These are phyloP conservation scores for Eupithecia inturbata DNA, from an alignment of 2,888 invertebrate species.

Conservation along the genomic window DNA sequence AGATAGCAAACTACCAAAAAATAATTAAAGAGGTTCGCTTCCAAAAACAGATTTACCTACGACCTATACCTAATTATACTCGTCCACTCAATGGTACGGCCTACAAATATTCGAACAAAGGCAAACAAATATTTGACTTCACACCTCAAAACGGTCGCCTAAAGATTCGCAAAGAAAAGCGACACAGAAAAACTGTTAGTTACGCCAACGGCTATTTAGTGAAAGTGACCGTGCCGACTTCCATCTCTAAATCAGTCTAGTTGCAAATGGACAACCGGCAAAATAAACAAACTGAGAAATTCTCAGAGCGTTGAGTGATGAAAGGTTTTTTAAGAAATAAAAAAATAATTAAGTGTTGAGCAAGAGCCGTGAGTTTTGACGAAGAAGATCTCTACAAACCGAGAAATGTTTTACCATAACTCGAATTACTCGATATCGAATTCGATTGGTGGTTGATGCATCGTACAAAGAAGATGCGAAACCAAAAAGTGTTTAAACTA, in stretches of 20 bases:
- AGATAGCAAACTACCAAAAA: background rate
- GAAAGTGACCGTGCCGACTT: slow-evolving; percentile 59
- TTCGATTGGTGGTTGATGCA: background rate
- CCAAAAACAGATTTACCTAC: background rate
- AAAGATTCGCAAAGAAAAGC: slow-evolving; percentile 63
- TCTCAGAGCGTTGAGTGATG: slow-evolving; percentile 30
- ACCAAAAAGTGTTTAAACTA: background rate
- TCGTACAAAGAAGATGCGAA: background rate
- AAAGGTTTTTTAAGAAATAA: slow-evolving; percentile 18
- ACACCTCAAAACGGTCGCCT: slow-evolving; percentile 34
- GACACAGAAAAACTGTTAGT: slow-evolving; percentile 67
- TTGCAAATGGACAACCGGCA: slow-evolving; percentile 47
- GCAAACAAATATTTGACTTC: slow-evolving; percentile 10
- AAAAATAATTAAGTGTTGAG: background rate
- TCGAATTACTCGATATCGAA: background rate
- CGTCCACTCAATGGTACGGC: background rate
- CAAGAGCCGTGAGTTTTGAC: background rate
- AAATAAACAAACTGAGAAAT: slow-evolving; percentile 32
- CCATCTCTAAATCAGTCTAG: slow-evolving; percentile 35
- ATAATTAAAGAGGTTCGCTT: background rate
- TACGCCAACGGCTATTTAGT: slow-evolving; percentile 66
- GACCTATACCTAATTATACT: background rate
- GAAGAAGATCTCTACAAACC: background rate
- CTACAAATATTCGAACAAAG: background rate
- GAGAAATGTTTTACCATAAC: background rate